Conservation (phyloP, 2,113 vertebrate genomes). For the Nesoenas mayeri region DNA sequence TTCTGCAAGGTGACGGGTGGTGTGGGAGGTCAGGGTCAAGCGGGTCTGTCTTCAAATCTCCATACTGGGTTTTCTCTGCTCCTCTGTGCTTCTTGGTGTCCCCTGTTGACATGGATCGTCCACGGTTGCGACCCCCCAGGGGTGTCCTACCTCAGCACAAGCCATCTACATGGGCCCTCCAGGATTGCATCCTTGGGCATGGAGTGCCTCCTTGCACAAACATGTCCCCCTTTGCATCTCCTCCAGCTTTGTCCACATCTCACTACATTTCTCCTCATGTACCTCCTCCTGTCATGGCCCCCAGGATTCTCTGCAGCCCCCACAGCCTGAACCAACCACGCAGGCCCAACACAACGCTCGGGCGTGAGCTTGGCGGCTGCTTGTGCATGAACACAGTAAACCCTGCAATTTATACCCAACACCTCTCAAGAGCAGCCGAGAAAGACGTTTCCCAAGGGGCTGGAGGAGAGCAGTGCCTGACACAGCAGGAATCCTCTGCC, state of each 20-base stretch:
- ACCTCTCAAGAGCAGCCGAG: not conserved
- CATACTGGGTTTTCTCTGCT: fast-evolving
- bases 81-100: not conserved
- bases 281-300: not conserved
- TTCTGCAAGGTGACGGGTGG: not conserved
- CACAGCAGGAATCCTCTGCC: not conserved
- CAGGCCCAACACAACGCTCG: fast-evolving
- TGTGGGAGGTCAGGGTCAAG: not conserved
- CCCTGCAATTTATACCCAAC: not conserved
- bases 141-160: not conserved
- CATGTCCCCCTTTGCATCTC: not conserved
- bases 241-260: not conserved
- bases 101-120: not conserved
- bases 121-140: not conserved
- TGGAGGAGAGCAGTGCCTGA: not conserved
- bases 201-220: fast-evolving
- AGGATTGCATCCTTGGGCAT: not conserved
- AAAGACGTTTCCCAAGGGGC: not conserved
- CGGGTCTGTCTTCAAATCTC: not conserved
- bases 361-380: not conserved
- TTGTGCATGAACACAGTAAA: fast-evolving
- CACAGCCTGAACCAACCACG: not conserved
- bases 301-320: too few species aligned
- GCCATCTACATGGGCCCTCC: not conserved
- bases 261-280: not conserved